Conservation (phyloP, 2,113 vertebrate genomes). For the Sceloporus tristichus region DNA sequence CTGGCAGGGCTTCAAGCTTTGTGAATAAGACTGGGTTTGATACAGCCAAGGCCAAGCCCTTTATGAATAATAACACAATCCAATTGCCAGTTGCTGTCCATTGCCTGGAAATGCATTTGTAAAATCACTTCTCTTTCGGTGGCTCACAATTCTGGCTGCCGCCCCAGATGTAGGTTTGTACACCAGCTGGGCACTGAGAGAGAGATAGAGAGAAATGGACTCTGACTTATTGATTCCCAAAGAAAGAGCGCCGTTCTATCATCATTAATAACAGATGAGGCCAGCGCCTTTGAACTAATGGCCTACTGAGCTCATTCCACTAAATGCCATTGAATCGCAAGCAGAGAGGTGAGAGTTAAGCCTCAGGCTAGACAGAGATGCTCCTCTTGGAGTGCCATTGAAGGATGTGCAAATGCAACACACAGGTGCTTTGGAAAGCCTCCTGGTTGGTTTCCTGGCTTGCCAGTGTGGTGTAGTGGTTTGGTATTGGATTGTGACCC, state of each 20-base stretch:
- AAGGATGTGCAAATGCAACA: not conserved
- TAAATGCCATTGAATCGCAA: not conserved
- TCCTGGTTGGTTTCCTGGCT: not conserved
- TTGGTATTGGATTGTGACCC: too few relatives aligned
- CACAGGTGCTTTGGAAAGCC: not conserved
- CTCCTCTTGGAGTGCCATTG: not conserved
- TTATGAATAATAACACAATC: not conserved
- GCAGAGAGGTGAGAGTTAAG: not conserved
- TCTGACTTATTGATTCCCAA: not conserved
- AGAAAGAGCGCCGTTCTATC: not conserved
- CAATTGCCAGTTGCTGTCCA: not conserved
- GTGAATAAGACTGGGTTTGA: not conserved
- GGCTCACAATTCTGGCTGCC: too few relatives aligned
- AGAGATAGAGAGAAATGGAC: not conserved
- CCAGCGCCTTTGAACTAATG: not conserved
- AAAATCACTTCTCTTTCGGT: not conserved
- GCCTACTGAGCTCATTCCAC: not conserved
- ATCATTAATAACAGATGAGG: conserved; percentile 9
- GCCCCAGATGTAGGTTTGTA: not conserved
- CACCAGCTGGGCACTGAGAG: conserved; percentile 3
- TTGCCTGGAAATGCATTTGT: conserved; percentile 26
- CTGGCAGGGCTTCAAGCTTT: not conserved
- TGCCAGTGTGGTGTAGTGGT: too few relatives aligned
- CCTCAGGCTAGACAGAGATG: not conserved
- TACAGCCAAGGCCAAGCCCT: not conserved